Evolutionary conservation across 2,113 vertebrate species (phyloP), one percentile per base, ranked within the genome.

Genomic region (Cacatua alba): DNA sequence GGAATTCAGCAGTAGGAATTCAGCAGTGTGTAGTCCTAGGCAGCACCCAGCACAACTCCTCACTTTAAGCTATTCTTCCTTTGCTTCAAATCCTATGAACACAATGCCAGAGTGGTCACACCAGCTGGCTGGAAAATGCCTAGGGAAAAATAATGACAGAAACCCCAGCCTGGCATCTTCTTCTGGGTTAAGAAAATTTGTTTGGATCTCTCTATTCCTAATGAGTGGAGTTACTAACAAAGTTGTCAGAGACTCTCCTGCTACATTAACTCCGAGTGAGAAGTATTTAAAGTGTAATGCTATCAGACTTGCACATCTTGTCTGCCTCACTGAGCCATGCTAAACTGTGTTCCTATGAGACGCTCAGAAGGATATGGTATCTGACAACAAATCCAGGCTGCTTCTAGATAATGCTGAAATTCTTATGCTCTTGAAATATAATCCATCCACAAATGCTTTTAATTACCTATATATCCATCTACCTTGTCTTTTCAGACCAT

Each of bases 211-310:
- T 95, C 49, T 75, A 12, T 64, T 90, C 46, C 88, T 92, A 92
- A 92, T 74, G 82, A 94, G 46, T 39, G 31, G 74, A 92, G 59
- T 82, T 82, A 53, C 70, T 90, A 96, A 78, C 62, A 90, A 94
- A 90, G 83, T 92, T 68, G 80, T 92, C 90, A 81, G 92, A 65
- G 69, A 84, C 44, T 92, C 51, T 86, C 69, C 77, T 79, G 82
- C 85, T 76, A 53, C 86, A 71, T 91, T 92, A 95, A 85, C 67
- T 88, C 62, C 0, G 0, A 88, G 62, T 72, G 86, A 57, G 75
- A 86, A 96, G 96, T 91, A 93, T 84, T 94, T 94, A 84, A 96
- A 94, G 83, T 41, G 67, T 65, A 79, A 92, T 2, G 1, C 83
- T 94, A 92, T 84, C 77, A 71, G 92, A 71, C 67, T 85, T 72